Percentiles rank a stretch among this genome's conserved stretches.
Evolutionary conservation across 2,113 vertebrate species (phyloP).

Genomic region (Aegotheles bennettii): DNA sequence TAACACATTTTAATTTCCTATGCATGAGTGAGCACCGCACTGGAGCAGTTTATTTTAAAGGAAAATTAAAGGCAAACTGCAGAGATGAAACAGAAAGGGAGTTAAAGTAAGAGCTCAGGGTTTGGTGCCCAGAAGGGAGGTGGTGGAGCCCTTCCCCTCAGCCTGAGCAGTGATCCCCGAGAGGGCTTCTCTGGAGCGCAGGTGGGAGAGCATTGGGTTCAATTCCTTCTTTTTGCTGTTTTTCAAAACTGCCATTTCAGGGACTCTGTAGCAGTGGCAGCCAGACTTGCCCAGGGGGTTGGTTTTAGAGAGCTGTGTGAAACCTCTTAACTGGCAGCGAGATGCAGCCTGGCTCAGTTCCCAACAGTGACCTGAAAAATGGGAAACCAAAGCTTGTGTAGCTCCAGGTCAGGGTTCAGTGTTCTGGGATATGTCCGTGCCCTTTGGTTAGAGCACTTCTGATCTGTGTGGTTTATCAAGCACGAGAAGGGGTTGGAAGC

Average conservation of each 20-base stretch:
- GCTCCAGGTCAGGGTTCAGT: background rate
- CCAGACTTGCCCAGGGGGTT: background rate
- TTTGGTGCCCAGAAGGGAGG: background rate
- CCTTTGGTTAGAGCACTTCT: background rate
- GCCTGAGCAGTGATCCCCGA: rapidly evolving
- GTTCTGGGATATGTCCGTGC: background rate
- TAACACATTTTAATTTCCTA: background rate
- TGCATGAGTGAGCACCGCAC: background rate
- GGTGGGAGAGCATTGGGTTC: background rate
- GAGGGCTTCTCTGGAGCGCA: background rate
- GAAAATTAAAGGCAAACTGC: background rate
- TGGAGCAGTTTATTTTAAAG: background rate
- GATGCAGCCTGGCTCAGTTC: background rate
- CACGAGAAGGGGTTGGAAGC: background rate
- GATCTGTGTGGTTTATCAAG: background rate
- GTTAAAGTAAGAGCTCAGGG: background rate
- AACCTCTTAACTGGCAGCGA: background rate
- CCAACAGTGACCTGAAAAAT: background rate
- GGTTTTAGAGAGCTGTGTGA: background rate
- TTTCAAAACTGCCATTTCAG: background rate
- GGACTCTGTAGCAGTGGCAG: background rate
- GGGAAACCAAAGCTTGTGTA: background rate
- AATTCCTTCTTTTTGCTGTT: background rate
- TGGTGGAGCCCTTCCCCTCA: background rate
- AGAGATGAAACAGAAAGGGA: background rate